Percentiles rank a stretch among this genome's conserved stretches.
These are phyloP conservation scores for Smithornis capensis DNA, from an alignment of 2,113 vertebrate species.

Conservation along the genomic window DNA sequence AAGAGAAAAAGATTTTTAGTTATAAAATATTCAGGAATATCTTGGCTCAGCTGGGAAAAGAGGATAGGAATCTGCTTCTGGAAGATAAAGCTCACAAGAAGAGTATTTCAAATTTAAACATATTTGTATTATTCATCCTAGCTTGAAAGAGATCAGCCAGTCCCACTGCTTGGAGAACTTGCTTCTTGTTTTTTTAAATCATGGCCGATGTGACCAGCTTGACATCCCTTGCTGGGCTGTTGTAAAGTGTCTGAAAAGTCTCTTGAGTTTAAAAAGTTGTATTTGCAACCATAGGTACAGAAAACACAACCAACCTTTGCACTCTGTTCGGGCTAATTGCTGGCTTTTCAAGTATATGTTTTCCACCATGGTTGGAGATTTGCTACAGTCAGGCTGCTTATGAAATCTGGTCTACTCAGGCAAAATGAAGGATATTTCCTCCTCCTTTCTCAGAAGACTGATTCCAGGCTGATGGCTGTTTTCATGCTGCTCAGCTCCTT, in stretches of 20 bases:
- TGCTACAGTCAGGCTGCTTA: not conserved
- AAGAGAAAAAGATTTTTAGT: slow-evolving; percentile 31
- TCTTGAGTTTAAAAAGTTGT: not conserved
- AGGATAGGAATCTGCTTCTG: slow-evolving; percentile 11
- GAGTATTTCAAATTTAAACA: slow-evolving; percentile 30
- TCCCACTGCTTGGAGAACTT: not conserved
- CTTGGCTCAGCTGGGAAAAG: slow-evolving; percentile 1
- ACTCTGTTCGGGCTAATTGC: not conserved
- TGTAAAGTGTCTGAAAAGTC: not conserved
- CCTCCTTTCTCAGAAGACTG: not conserved
- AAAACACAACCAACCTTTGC: not conserved
- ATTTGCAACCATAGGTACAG: not conserved
- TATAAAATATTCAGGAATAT: slow-evolving; percentile 55
- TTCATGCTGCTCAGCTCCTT: not conserved
- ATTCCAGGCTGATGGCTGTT: not conserved
- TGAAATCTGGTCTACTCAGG: not conserved
- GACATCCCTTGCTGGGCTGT: not conserved
- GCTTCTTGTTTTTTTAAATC: not conserved
- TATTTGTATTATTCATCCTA: slow-evolving; percentile 20
- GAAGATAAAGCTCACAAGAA: slow-evolving; percentile 1
- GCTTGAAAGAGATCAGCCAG: slow-evolving; percentile 9
- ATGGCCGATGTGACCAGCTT: not conserved
- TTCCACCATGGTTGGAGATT: not conserved
- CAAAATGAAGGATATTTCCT: not conserved
- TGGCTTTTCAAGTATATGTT: not conserved